Conservation (phyloP, 2,113 vertebrate species). For the Trachemys scripta region DNA sequence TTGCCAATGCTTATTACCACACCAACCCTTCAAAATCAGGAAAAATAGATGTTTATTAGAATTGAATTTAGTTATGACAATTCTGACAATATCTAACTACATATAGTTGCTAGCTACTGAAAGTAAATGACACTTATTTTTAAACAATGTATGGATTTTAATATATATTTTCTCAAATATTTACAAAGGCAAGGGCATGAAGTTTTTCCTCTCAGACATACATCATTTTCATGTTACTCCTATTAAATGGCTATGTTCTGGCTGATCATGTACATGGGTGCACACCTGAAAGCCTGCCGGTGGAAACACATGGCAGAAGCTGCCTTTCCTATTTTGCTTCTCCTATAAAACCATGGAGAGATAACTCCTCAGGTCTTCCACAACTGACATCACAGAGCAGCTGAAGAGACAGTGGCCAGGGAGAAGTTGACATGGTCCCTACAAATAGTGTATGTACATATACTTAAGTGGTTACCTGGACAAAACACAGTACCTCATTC, state of each 20-base stretch:
- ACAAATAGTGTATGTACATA: neutral
- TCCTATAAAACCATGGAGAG: neutral
- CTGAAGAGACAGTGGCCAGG: neutral
- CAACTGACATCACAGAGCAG: neutral
- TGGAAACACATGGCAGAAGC: neutral
- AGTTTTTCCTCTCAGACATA: neutral
- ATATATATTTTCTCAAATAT: neutral
- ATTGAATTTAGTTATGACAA: neutral
- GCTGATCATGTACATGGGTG: neutral
- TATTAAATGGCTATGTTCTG: neutral
- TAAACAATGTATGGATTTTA: neutral
- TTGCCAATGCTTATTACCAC: neutral
- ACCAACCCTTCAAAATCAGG: neutral
- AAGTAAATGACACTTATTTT: neutral
- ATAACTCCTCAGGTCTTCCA: neutral
- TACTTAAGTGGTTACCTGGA: neutral
- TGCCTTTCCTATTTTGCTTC: neutral
- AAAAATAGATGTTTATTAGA: constrained; percentile 13
- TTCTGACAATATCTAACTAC: neutral
- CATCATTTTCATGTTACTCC: neutral
- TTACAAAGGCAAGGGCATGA: neutral
- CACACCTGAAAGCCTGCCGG: neutral
- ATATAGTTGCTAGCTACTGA: neutral
- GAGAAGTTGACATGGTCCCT: neutral
- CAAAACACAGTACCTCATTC: neutral